phyloP scores from a whole-genome alignment of 2,888 invertebrate genomes.

The Thyatira batis region DNA sequence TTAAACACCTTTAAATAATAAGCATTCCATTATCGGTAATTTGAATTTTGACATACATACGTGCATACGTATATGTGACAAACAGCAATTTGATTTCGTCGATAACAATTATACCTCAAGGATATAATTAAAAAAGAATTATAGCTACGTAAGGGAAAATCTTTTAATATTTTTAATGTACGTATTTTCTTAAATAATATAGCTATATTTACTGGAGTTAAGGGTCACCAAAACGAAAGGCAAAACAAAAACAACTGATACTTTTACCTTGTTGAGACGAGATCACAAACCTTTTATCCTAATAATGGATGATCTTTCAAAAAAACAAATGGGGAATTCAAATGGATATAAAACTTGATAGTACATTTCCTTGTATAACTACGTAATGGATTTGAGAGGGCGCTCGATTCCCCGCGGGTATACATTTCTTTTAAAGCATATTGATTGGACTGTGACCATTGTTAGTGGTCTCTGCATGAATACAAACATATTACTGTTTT shows the following conservation, averaged over 20 bases:
- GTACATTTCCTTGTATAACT: slow-evolving; percentile 45
- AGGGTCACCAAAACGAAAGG: not conserved
- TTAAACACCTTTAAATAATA: not conserved
- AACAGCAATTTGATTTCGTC: no score
- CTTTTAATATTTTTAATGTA: no score
- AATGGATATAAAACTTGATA: slow-evolving; percentile 54
- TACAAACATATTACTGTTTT: not conserved
- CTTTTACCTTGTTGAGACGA: not conserved
- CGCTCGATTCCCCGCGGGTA: slow-evolving; percentile 41
- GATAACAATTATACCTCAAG: no score
- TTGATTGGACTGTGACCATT: slow-evolving; percentile 42
- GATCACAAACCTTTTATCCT: slow-evolving; percentile 50
- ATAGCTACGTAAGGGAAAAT: no score
- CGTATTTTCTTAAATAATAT: no score
- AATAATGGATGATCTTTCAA: slow-evolving; percentile 63
- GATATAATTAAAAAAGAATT: no score
- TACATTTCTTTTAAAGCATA: slow-evolving; percentile 50
- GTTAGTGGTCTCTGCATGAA: slow-evolving; percentile 26
- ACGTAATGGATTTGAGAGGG: slow-evolving; percentile 60
- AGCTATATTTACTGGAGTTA: not conserved
- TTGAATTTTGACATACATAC: no score
- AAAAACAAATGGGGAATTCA: slow-evolving; percentile 56
- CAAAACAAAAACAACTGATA: not conserved
- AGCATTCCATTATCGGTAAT: no score
- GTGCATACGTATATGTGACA: no score